phyloP scores from a whole-genome alignment of 1,140 invertebrate species.

The Apis mellifera region Amel_HAv3.1 CM009936.2:11244001-11244500 shows the following conservation, averaged over 20 bases:
- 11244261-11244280: slow-evolving; percentile 20
- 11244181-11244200: not conserved
- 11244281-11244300: slow-evolving; percentile 45
- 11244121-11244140: not conserved
- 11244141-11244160: not conserved
- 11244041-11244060: not conserved
- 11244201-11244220: not conserved
- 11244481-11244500: not conserved
- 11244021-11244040: not conserved
- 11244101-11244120: not conserved
- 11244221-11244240: not conserved
- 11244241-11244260: not conserved
- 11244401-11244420: too few species aligned
- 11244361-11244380: slow-evolving; percentile 54
- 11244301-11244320: slow-evolving; percentile 45
- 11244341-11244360: slow-evolving; percentile 20
- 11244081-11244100: not conserved
- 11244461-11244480: not conserved
- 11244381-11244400: slow-evolving; percentile 40
- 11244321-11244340: slow-evolving; percentile 47
- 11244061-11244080: not conserved
- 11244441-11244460: not conserved
- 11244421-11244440: not conserved
- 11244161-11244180: not conserved
- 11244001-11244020: not conserved